Base-by-base conservation (phyloP, 1,140 invertebrate species). In the Magallana angulata region DNA sequence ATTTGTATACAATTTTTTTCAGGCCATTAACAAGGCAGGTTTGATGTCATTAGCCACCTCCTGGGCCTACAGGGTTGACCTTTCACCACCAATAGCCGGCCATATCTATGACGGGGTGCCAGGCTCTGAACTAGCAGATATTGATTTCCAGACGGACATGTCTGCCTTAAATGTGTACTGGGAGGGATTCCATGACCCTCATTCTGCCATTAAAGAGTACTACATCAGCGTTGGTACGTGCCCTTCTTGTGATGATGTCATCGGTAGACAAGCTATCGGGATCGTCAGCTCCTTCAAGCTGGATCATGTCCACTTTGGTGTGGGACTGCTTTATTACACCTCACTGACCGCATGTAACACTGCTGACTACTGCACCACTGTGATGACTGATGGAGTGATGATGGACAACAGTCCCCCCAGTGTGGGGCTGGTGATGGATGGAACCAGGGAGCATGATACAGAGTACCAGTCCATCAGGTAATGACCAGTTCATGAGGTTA, bases 331-430 rank as follows among this genome's bases (percentile, higher is more conserved):
- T 4, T 91, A 91, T 82, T 90, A 88, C 57, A 86, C 86, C 8
- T 90, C 91, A 14, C 85, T 91, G n/a, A 86, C 87, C 36, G 90
- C 87, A 1, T 91, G 91, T 85, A 90, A 91, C 64, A 87, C 82
- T 16, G 89, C 90, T 30, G 87, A 85, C 62, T 62, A 87, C n/a
- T 91, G 91, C 86, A 89, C 85, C 1, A 71, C 85, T 56, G 84
- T 82, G 18, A 85, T 88, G 30, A 90, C 91, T 18, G 91, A 91
- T 86, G 91, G 91, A 12, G 86, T 91, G 48, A 84, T 90, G 56
- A 83, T 91, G 68, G 91, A 91, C 86, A 84, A 83, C 84, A 88
- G 87, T 8, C 80, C 90, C 7, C 91, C 91, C 18, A 85, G 62
- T 36, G 12, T 59, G 12, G 91, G 91, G 2, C 59, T 81, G 7